Percentiles rank a stretch among this genome's conserved stretches.
These are phyloP conservation scores for Hippopotamus amphibius DNA, from an alignment of 2,113 vertebrate species.

Conservation along the genomic window DNA sequence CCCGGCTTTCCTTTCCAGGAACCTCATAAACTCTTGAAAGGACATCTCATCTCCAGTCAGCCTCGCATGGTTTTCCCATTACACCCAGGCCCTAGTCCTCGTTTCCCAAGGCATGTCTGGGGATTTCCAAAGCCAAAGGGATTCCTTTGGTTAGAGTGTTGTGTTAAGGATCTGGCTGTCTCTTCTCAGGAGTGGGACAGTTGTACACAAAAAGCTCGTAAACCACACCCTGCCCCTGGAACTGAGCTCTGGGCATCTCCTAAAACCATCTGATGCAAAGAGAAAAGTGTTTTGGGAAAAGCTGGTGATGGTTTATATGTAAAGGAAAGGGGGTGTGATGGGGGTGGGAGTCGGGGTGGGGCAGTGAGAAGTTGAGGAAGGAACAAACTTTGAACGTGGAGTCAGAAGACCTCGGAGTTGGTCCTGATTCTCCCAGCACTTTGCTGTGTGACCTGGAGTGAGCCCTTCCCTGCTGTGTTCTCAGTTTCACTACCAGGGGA, in stretches of 20 bases:
- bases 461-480: neutral
- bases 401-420: neutral
- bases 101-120: neutral
- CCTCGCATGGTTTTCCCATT: neutral
- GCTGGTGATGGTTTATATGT: neutral
- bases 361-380: neutral
- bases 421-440: neutral
- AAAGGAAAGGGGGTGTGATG: neutral
- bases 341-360: neutral
- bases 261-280: neutral
- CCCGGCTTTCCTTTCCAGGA: neutral
- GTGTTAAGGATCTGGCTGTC: neutral
- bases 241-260: neutral
- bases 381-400: neutral
- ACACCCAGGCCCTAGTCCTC: neutral
- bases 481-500: neutral
- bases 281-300: conserved; percentile 1
- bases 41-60: neutral
- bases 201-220: neutral
- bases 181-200: neutral
- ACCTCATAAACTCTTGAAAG: neutral
- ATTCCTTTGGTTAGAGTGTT: neutral
- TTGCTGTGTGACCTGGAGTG: neutral
- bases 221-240: neutral
- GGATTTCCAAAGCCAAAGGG: conserved; percentile 8